These are phyloP conservation scores for Momotus momota DNA, from an alignment of 2,797 vertebrate genomes.

Conservation along the genomic window DNA sequence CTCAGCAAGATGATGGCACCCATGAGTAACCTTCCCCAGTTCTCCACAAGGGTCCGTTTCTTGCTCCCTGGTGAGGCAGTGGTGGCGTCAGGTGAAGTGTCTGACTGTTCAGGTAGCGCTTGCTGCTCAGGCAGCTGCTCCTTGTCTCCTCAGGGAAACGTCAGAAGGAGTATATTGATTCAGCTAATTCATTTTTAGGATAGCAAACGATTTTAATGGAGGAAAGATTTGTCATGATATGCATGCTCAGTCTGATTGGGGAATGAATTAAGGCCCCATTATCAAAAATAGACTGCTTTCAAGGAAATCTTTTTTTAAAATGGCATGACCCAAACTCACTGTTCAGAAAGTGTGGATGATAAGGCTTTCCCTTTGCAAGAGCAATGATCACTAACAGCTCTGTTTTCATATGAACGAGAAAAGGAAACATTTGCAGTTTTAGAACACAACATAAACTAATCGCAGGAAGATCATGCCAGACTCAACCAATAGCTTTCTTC, in stretches of 20 bases:
- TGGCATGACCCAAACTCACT: not conserved
- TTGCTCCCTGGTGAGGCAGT: not conserved
- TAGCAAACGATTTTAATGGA: not conserved
- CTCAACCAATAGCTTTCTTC: not conserved
- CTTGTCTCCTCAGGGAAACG: not conserved
- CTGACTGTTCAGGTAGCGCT: not conserved
- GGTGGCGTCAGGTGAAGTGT: not conserved
- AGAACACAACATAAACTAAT: not conserved
- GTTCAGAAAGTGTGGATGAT: not conserved
- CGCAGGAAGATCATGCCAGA: not conserved
- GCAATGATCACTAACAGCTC: not conserved
- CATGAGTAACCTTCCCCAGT: not conserved
- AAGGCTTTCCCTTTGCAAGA: not conserved
- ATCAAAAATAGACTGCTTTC: not conserved
- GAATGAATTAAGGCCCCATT: not conserved
- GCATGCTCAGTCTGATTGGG: not conserved
- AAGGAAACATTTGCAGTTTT: not conserved
- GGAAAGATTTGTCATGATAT: conserved; percentile 7
- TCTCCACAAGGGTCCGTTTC: not conserved
- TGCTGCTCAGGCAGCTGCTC: not conserved
- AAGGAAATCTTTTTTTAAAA: not conserved
- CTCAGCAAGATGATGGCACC: not conserved
- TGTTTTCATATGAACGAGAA: not conserved
- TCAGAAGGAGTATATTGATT: not conserved
- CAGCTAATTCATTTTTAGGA: conserved; percentile 35